Base-by-base conservation (phyloP, 2,113 vertebrate genomes). In the Daphoenositta chrysoptera region DNA sequence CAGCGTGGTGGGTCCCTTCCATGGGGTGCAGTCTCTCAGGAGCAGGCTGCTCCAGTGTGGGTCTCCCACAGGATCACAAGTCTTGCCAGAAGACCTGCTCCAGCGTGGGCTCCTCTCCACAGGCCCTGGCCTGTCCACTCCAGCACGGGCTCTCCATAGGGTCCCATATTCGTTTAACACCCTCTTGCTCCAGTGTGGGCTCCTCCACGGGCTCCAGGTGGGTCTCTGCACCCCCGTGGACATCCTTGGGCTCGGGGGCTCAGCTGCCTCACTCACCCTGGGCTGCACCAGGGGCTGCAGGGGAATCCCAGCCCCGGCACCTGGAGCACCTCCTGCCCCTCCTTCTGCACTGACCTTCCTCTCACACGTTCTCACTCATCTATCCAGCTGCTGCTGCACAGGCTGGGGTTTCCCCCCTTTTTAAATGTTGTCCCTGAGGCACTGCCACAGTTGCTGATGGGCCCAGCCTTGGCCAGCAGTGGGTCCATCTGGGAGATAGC, bases 1-100 rank as follows among this genome's bases (percentile, higher is more conserved):
- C 40, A 30, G 5, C 0, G 0, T 24, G 8, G 0, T 24, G 8
- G 6, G 6, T 50, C 28, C 13, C 8, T 82, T 26, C 53, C 35
- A 5, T 8, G 8, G 18, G 2, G 5, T 30, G 27, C 23, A 50
- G 56, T 45, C 37, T 7, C 47, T 51, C 23, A 51, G 83, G 21
- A 39, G 3, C 13, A 31, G 33, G 24, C n/a, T 48, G 39, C 23
- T 54, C 20, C 45, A 35, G 13, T 1, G 2, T 76, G 45, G 14
- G 12, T 13, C 6, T 11, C 19, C 22, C 44, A 15, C 2, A 11
- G 42, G 12, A 30, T n/a, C 76, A 37, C 16, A 42, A 12, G 6
- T 39, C 35, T 30, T 68, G 58, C 16, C 35, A 44, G 50, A 12
- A 63, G 3, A 10, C 22, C 19, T 79, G 7, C 26, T 84, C 20